phyloP scores from a whole-genome alignment of 1,140 invertebrate genomes.

The Brachionus koreanus region DNA sequence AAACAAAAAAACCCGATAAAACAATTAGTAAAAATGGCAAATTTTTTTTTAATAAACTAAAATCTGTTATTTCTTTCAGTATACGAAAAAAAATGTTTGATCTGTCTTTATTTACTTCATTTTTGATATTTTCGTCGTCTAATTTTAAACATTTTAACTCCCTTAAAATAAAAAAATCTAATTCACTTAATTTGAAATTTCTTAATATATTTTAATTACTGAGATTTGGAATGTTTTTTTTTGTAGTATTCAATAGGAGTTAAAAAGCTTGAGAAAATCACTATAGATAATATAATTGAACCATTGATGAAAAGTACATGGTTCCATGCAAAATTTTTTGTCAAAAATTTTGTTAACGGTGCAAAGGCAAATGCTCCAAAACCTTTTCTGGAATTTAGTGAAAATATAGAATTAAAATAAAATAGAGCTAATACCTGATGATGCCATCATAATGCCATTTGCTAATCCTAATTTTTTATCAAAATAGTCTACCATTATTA shows the following conservation, averaged over 20 bases:
- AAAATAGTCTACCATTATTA: conserved; percentile 86
- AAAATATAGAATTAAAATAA: neutral
- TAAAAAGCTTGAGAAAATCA: neutral
- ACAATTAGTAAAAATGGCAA: conserved; percentile 83
- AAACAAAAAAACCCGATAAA: conserved; percentile 90
- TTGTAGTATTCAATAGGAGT: conserved; percentile 13
- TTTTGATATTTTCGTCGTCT: neutral
- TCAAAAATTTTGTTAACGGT: conserved; percentile 50
- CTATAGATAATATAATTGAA: neutral
- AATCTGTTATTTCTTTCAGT: conserved; percentile 76
- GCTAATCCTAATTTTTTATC: conserved; percentile 82
- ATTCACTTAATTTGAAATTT: too few species aligned
- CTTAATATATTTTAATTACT: neutral
- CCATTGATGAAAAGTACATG: conserved; percentile 44
- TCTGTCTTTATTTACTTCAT: neutral
- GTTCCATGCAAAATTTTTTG: conserved; percentile 52
- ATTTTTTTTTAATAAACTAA: conserved; percentile 72
- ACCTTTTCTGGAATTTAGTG: conserved; percentile 49
- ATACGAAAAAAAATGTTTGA: conserved; percentile 49
- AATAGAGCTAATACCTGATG: conserved; percentile 48
- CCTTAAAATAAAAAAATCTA: neutral
- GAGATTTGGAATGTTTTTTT: neutral
- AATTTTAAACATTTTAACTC: neutral
- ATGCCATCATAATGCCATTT: conserved; percentile 72
- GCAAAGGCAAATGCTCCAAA: conserved; percentile 55